Base-by-base conservation (phyloP, 1,140 invertebrate species). In the Pseudachorutes palmiensis region DNA sequence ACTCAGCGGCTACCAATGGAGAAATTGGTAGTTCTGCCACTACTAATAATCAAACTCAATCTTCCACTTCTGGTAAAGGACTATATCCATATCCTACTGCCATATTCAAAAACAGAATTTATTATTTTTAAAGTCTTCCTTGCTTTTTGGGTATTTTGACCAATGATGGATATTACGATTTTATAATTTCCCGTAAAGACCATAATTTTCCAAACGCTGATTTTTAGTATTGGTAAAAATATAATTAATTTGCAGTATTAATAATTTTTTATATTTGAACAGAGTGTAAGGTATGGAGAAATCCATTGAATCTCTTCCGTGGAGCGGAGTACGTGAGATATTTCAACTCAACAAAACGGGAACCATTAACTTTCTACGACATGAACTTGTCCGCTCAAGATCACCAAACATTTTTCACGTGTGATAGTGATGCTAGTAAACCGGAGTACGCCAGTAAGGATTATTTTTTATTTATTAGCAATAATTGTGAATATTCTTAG, bases 351-450 rank as follows among this genome's bases (percentile, higher is more conserved):
- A 94, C 91, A 0, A 90, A 88, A 72, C 95, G 94, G 79, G 94
- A 98, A 73, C 95, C 96, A 0, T 81, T 98, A 29, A 98, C 97
- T 0, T 98, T 96, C 80, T 98, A 98, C 78, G 97, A 98, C 76
- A 98, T 98, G 94, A 99, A 98, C 80, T 80, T 99, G 9, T 97
- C 94, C 0, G 95, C 96, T 19, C 95, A 98, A 81, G 96, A 98
- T 81, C 95, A 98, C 80, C 96, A 98, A 78, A 97, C 93, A 12
- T 97, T 97, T 80, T 98, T 98, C 77, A 95, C 92, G 0, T 95
- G 92, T 79, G 94, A 96, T 79, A 86, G 87, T 65, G 93, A 97
- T 79, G 82, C 83, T 45, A 90, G 91, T 26, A 94, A 92, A 79
- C 85, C 87, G 26, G 94, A 96, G 77, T 96, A 95, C 80, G 92